A percentile compares a stretch with the other conserved stretches of the same genome.
Conservation (phyloP, 2,797 vertebrate species). For the Iguana delicatissima region DNA sequence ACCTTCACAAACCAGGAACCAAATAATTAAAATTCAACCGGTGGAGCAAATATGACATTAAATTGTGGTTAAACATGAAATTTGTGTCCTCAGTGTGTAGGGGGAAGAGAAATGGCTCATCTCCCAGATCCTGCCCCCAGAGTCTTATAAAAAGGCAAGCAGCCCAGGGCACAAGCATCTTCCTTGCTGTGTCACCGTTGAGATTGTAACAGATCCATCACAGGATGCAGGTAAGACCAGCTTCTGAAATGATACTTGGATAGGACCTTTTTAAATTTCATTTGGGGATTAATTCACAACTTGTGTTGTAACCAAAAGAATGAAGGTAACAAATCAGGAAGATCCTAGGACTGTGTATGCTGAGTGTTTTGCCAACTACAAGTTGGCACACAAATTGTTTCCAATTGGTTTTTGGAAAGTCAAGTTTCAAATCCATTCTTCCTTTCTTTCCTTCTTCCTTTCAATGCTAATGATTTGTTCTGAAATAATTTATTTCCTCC, state of each 20-base stretch:
- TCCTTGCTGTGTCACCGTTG: not conserved
- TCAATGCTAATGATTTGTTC: too few species aligned
- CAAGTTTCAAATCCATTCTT: too few species aligned
- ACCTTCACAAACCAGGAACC: not conserved
- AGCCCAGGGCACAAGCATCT: not conserved
- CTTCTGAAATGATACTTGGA: not conserved
- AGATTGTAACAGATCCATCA: not conserved
- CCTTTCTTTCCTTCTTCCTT: too few species aligned
- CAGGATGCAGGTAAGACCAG: constrained; percentile 6
- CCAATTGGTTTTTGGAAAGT: too few species aligned
- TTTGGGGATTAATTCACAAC: not conserved
- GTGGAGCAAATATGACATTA: constrained; percentile 1
- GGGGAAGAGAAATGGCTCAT: not conserved
- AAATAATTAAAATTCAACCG: constrained; percentile 28
- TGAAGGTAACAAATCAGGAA: not conserved
- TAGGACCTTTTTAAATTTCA: not conserved
- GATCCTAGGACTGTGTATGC: too few species aligned
- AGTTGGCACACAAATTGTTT: too few species aligned
- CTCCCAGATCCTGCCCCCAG: not conserved
- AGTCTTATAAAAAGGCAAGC: constrained; percentile 9
- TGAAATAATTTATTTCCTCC: too few species aligned
- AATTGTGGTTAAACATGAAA: not conserved
- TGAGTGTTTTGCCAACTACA: too few species aligned
- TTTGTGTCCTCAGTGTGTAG: not conserved
- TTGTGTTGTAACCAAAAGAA: not conserved